Evolutionary conservation across 1,140 invertebrate species (phyloP), one percentile per base, ranked within the genome.

Genomic region (Megalonaias nervosa): DNA sequence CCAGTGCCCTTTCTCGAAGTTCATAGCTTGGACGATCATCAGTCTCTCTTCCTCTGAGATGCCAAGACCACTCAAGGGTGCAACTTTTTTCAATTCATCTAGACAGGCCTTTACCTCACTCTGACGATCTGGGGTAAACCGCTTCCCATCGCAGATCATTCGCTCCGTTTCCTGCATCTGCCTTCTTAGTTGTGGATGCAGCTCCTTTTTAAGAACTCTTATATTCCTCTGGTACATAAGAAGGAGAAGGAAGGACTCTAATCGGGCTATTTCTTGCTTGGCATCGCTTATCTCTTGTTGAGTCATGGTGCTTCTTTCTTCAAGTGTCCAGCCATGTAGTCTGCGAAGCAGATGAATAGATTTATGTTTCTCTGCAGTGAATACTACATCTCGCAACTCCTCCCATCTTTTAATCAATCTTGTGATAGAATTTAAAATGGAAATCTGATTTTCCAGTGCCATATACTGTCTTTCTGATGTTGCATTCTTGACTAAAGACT

Each of bases 1-100:
- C 95, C 95, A 96, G 87, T 94, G 93, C 0, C 94, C 94, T 77
- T 91, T 87, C 26, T 80, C 86, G 11, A 94, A 84, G 2, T 90
- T 92, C 81, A 95, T 92, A 0, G 94, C 94, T 86, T 90, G 86
- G 0, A 95, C 90, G 67, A 95, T 93, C 86, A 92, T 82, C 60
- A 89, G 81, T 69, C 90, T 89, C 88, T 95, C 94, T 65, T 87
- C 73, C 23, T 93, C 91, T 6, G 87, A 91, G 4, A 94, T 88
- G n/a, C 89, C 82, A 57, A 85, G 76, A 9, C 70, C 87, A 19
- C 91, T 82, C 9, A 88, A 83, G 11, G 82, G 80, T 16, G 82
- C 62, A n/a, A 26, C 23, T 31, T 78, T 73, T 26, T 79, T 66
- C 12, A 86, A 61, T 2, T 81, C 71, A 1, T 74, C 66, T 4